Conservation (phyloP, 2,888 invertebrate species). For the Cordylochernes scorpioides region DNA sequence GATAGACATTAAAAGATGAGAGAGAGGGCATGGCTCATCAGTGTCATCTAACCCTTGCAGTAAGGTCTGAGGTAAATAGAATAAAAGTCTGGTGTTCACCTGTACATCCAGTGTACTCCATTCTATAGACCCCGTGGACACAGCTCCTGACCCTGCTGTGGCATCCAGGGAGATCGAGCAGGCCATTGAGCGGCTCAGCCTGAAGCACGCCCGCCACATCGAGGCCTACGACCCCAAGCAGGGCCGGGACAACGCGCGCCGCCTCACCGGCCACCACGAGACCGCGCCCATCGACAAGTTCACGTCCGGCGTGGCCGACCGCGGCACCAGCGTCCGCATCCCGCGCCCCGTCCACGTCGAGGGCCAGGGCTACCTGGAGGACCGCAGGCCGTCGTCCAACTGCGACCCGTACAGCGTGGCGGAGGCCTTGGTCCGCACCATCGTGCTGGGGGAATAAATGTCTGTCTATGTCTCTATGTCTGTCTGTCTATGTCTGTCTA, state of each 20-base stretch:
- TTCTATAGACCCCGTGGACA: too few relatives aligned
- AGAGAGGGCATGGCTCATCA: too few relatives aligned
- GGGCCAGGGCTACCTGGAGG: conserved; percentile 81
- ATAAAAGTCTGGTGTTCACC: too few relatives aligned
- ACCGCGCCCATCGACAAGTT: conserved; percentile 92
- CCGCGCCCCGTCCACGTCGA: conserved; percentile 63
- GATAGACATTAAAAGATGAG: too few relatives aligned
- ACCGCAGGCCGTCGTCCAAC: conserved; percentile 70
- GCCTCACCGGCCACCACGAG: conserved; percentile 79
- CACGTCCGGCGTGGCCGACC: conserved; percentile 72
- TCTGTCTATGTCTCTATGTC: too few relatives aligned
- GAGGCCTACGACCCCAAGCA: conserved; percentile 83
- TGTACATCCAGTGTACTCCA: too few relatives aligned
- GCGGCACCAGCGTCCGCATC: conserved; percentile 77
- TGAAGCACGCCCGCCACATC: conserved; percentile 73
- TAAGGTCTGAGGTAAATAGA: conserved; percentile 1
- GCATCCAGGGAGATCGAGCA: conserved; percentile 53
- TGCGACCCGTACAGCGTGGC: conserved; percentile 70
- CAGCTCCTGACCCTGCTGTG: too few relatives aligned
- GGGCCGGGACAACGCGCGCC: conserved; percentile 82
- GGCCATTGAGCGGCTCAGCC: conserved; percentile 77
- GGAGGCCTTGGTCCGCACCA: conserved; percentile 55
- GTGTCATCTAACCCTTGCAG: too few relatives aligned
- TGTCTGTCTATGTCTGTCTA: too few relatives aligned
- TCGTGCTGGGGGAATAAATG: conserved; percentile 47